Conservation (phyloP, 1,140 invertebrate genomes). For the Maniola jurtina region DNA sequence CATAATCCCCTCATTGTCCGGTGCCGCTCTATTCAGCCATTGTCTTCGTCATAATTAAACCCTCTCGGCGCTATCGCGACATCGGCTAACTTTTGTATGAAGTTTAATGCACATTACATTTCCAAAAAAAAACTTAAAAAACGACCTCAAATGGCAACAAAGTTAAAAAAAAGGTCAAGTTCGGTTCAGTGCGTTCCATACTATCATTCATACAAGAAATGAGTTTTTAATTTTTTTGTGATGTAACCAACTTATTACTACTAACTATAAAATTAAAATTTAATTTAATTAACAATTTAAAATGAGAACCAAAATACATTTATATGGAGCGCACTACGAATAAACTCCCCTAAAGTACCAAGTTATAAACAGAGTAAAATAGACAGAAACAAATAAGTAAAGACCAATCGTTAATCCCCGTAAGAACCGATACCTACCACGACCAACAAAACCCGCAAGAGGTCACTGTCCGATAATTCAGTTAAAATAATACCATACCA, state of each 20-base stretch:
- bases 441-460: background rate
- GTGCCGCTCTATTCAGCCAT: slow-evolving; percentile 4
- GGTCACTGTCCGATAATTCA: slow-evolving; percentile 30
- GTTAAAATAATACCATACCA: slow-evolving; percentile 24
- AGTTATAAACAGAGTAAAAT: too few species aligned
- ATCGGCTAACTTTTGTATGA: slow-evolving; percentile 5
- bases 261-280: too few species aligned
- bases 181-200: too few species aligned
- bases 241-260: too few species aligned
- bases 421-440: slow-evolving; percentile 11
- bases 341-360: too few species aligned
- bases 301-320: too few species aligned
- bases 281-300: too few species aligned
- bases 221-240: too few species aligned
- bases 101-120: slow-evolving; percentile 4
- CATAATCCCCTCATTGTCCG: slow-evolving; percentile 16
- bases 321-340: too few species aligned
- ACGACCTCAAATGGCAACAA: too few species aligned
- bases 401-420: background rate
- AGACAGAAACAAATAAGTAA: background rate
- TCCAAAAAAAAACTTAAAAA: background rate
- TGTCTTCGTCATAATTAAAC: slow-evolving; percentile 17
- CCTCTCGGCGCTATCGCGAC: slow-evolving; percentile 12
- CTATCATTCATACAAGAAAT: too few species aligned
- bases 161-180: too few species aligned